Conservation (phyloP, 2,888 invertebrate genomes). For the Sturmia bella region DNA sequence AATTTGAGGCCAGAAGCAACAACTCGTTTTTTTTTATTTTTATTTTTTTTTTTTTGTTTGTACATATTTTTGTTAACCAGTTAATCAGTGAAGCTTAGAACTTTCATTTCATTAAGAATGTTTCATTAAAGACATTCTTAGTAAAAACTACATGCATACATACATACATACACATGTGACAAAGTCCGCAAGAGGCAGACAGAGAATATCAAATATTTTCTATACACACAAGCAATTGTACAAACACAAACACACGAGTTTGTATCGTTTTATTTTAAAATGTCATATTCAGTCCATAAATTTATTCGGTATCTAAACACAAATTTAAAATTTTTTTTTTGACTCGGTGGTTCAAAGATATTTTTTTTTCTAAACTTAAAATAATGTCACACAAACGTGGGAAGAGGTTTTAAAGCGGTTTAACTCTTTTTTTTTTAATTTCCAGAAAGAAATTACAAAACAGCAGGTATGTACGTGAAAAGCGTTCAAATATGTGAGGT, state of each 20-base stretch:
- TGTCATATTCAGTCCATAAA: background rate
- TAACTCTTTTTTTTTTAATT: conserved; percentile 6
- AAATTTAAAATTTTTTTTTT: conserved; percentile 4
- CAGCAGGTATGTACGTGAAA: conserved; percentile 42
- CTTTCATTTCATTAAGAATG: conserved; percentile 15
- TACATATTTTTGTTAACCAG: conserved; percentile 38
- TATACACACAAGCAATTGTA: no score
- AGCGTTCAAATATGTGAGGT: conserved; percentile 62
- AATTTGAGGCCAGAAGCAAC: conserved; percentile 38
- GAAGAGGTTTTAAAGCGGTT: conserved; percentile 59
- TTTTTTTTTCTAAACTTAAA: conserved; percentile 23
- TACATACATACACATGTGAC: background rate
- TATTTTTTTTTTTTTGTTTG: conserved; percentile 10
- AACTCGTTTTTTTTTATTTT: background rate
- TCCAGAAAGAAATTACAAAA: conserved; percentile 26
- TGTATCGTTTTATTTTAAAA: no score
- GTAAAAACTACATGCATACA: background rate
- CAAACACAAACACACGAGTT: background rate
- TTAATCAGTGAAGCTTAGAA: conserved; percentile 61
- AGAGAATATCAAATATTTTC: no score
- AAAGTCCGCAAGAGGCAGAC: no score
- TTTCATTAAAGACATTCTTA: background rate
- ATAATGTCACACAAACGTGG: conserved; percentile 67
- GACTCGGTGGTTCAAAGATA: background rate
- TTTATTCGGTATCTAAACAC: conserved; percentile 5